A percentile compares a stretch with the other conserved stretches of the same genome.
Conservation (phyloP, 1,140 invertebrate genomes). For the Thaumetopoea pityocampa region DNA sequence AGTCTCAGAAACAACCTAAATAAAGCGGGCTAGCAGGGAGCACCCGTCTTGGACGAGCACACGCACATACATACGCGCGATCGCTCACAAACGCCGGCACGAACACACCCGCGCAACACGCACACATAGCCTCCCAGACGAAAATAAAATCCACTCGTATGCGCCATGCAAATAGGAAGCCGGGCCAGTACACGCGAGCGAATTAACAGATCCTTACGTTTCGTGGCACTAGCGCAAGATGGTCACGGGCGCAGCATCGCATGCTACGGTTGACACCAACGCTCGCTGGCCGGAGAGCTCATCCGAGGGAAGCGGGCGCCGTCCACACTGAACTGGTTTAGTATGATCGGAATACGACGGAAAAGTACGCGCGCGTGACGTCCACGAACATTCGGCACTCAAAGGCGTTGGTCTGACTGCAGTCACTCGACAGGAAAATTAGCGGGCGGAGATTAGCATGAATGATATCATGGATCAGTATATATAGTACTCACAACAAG, state of each 20-base stretch:
- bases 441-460: constrained; percentile 68
- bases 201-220: constrained; percentile 70
- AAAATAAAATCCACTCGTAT: constrained; percentile 74
- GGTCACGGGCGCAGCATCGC: constrained; percentile 71
- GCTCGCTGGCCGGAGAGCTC: constrained; percentile 48
- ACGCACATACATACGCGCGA: constrained; percentile 34
- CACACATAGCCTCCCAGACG: constrained; percentile 59
- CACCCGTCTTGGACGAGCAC: constrained; percentile 55
- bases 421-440: constrained; percentile 67
- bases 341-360: constrained; percentile 51
- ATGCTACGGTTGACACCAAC: constrained; percentile 56
- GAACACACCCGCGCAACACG: constrained; percentile 39
- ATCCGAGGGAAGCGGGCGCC: constrained; percentile 52
- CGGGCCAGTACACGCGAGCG: constrained; percentile 52
- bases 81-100: constrained; percentile 36
- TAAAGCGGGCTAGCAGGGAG: constrained; percentile 66
- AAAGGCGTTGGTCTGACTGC: constrained; percentile 52
- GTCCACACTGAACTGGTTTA: constrained; percentile 59
- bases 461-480: constrained; percentile 53
- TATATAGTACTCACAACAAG: constrained; percentile 22
- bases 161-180: constrained; percentile 73
- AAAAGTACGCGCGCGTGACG: constrained; percentile 60
- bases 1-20: constrained; percentile 71
- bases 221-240: constrained; percentile 70
- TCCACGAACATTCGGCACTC: constrained; percentile 66